These are phyloP conservation scores for Columbina picui DNA, from an alignment of 2,113 vertebrate genomes.

Conservation along the genomic window DNA sequence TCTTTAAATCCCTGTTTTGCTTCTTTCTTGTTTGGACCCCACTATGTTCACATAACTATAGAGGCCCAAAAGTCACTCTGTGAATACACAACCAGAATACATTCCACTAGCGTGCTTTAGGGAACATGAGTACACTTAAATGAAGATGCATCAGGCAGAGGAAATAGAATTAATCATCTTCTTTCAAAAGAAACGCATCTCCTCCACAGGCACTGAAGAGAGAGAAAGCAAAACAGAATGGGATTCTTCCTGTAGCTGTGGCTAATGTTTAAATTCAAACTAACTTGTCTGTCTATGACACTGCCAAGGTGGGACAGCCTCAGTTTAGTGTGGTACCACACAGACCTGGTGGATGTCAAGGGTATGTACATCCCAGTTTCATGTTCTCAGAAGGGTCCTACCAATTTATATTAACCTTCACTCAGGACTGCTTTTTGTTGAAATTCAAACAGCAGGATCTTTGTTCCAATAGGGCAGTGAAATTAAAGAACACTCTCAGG, in stretches of 20 bases:
- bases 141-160: background rate
- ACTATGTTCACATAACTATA: background rate
- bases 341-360: background rate
- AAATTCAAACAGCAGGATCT: background rate
- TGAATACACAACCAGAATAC: background rate
- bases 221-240: background rate
- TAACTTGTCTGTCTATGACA: background rate
- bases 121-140: accelerated
- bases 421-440: background rate
- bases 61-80: background rate
- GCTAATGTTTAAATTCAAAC: background rate
- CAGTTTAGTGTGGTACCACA: background rate
- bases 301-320: background rate
- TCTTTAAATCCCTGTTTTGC: background rate
- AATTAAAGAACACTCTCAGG: background rate
- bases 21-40: background rate
- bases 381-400: background rate
- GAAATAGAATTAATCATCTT: background rate
- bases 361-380: background rate
- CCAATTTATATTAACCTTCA: background rate
- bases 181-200: background rate
- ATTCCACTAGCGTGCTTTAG: background rate
- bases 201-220: background rate
- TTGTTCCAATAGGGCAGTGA: background rate
- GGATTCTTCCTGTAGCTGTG: background rate